Percentiles rank a stretch among this genome's conserved stretches.
These are phyloP conservation scores for Dryobates pubescens DNA, from an alignment of 2,797 vertebrate genomes.

Conservation along the genomic window DNA sequence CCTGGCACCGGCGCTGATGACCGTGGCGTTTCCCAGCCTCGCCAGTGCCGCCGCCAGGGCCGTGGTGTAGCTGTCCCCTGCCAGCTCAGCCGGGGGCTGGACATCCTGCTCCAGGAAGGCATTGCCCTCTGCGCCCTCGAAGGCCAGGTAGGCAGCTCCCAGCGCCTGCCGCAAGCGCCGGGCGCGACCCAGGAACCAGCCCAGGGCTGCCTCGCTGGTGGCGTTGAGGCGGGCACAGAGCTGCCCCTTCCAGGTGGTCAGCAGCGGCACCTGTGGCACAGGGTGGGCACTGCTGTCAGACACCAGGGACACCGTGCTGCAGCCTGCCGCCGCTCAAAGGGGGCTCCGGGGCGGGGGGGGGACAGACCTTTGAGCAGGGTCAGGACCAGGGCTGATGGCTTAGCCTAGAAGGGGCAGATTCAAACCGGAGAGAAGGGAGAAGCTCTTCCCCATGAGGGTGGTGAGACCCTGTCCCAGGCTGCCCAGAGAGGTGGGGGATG, in stretches of 20 bases:
- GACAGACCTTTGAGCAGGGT: too few species aligned
- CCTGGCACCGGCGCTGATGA: conserved; percentile 86
- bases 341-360: too few species aligned
- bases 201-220: conserved; percentile 81
- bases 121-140: conserved; percentile 87
- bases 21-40: conserved; percentile 80
- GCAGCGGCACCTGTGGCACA: conserved; percentile 80
- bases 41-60: conserved; percentile 80
- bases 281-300: neutral
- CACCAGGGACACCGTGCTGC: neutral
- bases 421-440: too few species aligned
- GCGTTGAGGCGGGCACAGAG: conserved; percentile 89
- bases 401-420: too few species aligned
- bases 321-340: neutral
- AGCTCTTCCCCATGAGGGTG: too few species aligned
- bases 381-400: too few species aligned
- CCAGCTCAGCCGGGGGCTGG: conserved; percentile 70
- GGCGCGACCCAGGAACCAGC: conserved; percentile 87
- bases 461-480: neutral
- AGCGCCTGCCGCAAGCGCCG: conserved; percentile 77
- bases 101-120: conserved; percentile 81
- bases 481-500: neutral
- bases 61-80: conserved; percentile 80
- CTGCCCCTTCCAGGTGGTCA: conserved; percentile 86
- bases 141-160: conserved; percentile 81